A percentile compares a stretch with the other conserved stretches of the same genome.
Conservation (phyloP, 2,113 vertebrate genomes). For the Cynopterus brachyotis region DNA sequence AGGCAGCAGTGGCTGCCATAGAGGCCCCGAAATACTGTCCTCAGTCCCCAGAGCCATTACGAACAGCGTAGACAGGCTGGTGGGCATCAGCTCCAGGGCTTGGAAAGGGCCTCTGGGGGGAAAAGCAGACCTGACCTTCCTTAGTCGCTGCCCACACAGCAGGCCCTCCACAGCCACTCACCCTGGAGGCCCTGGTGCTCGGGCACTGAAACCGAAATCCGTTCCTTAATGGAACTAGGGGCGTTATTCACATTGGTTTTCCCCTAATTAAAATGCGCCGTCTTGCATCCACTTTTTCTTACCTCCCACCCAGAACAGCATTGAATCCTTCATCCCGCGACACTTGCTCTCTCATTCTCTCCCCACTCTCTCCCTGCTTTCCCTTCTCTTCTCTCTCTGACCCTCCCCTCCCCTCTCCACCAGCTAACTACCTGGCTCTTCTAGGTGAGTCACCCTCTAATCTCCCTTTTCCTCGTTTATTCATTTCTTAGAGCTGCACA, state of each 20-base stretch:
- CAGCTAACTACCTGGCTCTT: neutral
- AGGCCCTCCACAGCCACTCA: neutral
- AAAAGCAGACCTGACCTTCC: neutral
- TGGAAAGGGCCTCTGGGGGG: neutral
- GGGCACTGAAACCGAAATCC: neutral
- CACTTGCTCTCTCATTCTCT: too few species aligned
- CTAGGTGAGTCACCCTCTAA: neutral
- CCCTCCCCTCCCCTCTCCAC: neutral
- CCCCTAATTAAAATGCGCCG: neutral
- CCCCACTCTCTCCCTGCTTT: neutral
- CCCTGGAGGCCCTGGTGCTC: neutral
- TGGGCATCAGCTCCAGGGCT: neutral
- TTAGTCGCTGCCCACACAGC: rapidly evolving
- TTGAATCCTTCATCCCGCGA: neutral
- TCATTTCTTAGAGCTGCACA: neutral
- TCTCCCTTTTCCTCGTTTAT: neutral
- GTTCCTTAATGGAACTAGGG: neutral
- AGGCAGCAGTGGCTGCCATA: neutral
- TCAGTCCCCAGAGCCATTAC: neutral
- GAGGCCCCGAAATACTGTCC: neutral
- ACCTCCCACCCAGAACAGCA: neutral
- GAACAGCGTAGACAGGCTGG: rapidly evolving
- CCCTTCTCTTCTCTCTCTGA: neutral
- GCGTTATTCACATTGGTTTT: neutral
- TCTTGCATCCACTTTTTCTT: neutral